Evolutionary conservation across 2,113 vertebrate genomes (phyloP), one percentile per base, ranked within the genome.

Genomic region (Sigmodon hispidus): DNA sequence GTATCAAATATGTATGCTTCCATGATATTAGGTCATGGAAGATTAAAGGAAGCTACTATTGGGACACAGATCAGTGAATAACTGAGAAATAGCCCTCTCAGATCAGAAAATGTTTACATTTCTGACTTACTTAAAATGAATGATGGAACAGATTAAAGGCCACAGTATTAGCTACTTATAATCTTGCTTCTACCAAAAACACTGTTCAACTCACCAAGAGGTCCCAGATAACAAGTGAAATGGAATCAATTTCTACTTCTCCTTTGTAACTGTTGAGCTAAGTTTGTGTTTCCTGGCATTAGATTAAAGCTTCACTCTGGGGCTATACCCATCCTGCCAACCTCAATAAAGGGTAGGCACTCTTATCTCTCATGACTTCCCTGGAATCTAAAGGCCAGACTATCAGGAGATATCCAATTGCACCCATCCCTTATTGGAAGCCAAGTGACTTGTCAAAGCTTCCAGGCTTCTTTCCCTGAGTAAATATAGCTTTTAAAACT

Each of bases 391-490:
- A 76, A 48, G 45, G 40, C 45, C 40, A 92, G 75, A 52, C 19
- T 65, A 0, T 69, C 88, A 40, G 50, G 57, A 80, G 63, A 45
- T 45, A 91, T 22, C 36, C 55, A 52, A 81, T 13, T 31, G 22
- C 34, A n/a, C 10, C 76, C 9, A 87, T 43, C 90, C 34, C 34
- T 79, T 24, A 67, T n/a, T 48, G 11, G 1, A 91, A 29, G 34
- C 80, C 65, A 86, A 43, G 31, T 69, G 55, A 86, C 59, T 89
- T 89, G 79, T 12, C 73, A 87, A 93, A 29, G n/a, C 50, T 93
- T 3, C 65, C 48, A 90, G 15, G 17, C 34, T 83, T 86, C 86
- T 11, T 94, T 31, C 22, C 22, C 31, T 55, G 36, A 21, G 19
- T 70, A 19, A 90, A 8, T 63, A 55, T n/a, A 88, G 52, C 50